Evolutionary conservation across 2,797 vertebrate species (phyloP).

Genomic region (Notolabrus celidotus): DNA sequence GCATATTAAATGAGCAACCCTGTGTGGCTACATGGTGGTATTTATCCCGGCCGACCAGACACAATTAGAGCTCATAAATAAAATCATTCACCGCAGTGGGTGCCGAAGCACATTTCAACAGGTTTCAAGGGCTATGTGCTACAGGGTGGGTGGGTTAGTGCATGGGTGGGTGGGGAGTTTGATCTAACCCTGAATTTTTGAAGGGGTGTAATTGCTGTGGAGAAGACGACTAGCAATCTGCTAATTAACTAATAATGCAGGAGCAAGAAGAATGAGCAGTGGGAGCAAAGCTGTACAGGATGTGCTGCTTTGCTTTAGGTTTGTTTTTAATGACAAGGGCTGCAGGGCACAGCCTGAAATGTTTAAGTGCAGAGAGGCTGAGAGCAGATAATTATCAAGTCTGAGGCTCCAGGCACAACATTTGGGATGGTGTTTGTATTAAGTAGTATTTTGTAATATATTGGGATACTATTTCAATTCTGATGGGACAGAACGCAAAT

Average conservation of each 20-base stretch:
- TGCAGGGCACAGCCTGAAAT: constrained; percentile 30
- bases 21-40: constrained; percentile 56
- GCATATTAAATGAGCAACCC: constrained; percentile 80
- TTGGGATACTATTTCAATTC: constrained; percentile 2
- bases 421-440: constrained; percentile 19
- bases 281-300: constrained; percentile 42
- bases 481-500: constrained; percentile 7
- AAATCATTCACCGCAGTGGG: constrained; percentile 61
- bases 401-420: constrained; percentile 21
- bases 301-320: constrained; percentile 34
- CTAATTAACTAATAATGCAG: constrained; percentile 76
- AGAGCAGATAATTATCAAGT: constrained; percentile 45
- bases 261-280: constrained; percentile 50
- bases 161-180: constrained; percentile 42
- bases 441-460: constrained; percentile 2
- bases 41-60: constrained; percentile 77
- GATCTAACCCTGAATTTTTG: constrained; percentile 69
- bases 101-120: constrained; percentile 54
- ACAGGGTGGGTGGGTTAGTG: constrained; percentile 25
- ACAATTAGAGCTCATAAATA: constrained; percentile 78
- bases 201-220: constrained; percentile 74
- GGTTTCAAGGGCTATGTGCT: constrained; percentile 54
- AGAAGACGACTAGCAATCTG: constrained; percentile 69
- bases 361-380: constrained; percentile 24
- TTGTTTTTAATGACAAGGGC: constrained; percentile 30